Evolutionary conservation across 2,888 invertebrate species (phyloP).

Genomic region (Drosophila pseudotalamancana): DNA sequence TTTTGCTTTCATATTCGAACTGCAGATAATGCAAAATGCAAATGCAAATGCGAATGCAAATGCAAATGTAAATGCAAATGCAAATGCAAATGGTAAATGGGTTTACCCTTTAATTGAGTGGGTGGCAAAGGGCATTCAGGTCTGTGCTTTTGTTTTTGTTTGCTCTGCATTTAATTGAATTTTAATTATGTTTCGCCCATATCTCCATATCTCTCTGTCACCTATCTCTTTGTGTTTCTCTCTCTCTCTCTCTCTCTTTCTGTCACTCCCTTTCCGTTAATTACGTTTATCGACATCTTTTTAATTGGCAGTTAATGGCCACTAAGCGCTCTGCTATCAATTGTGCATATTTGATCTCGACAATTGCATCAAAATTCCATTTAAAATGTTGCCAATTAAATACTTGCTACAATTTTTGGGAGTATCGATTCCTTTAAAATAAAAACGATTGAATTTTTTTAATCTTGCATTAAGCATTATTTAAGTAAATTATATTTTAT

Average conservation of each 20-base stretch:
- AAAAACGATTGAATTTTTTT: background rate
- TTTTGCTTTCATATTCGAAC: constrained; percentile 29
- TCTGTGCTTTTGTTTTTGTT: constrained; percentile 51
- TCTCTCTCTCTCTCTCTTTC: constrained; percentile 4
- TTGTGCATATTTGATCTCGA: constrained; percentile 36
- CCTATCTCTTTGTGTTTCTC: constrained; percentile 13
- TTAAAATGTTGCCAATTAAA: background rate
- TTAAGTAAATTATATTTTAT: background rate
- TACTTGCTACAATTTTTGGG: background rate
- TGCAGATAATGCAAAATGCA: constrained; percentile 58
- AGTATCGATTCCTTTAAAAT: background rate
- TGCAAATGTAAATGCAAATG: constrained; percentile 4
- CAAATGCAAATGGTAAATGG: background rate
- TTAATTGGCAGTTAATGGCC: constrained; percentile 72
- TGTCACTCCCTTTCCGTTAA: constrained; percentile 33
- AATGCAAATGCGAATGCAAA: constrained; percentile 8
- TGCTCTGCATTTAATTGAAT: constrained; percentile 65
- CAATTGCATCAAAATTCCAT: constrained; percentile 12
- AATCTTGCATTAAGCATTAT: too few relatives aligned
- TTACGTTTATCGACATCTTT: constrained; percentile 59
- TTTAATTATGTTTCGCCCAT: constrained; percentile 75
- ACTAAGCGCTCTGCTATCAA: constrained; percentile 44
- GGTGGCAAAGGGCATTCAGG: constrained; percentile 7
- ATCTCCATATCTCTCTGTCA: too few relatives aligned
- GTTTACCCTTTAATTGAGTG: constrained; percentile 7